These are phyloP conservation scores for Epirrhoe alternata DNA, from an alignment of 2,888 invertebrate species.

Conservation along the genomic window DNA sequence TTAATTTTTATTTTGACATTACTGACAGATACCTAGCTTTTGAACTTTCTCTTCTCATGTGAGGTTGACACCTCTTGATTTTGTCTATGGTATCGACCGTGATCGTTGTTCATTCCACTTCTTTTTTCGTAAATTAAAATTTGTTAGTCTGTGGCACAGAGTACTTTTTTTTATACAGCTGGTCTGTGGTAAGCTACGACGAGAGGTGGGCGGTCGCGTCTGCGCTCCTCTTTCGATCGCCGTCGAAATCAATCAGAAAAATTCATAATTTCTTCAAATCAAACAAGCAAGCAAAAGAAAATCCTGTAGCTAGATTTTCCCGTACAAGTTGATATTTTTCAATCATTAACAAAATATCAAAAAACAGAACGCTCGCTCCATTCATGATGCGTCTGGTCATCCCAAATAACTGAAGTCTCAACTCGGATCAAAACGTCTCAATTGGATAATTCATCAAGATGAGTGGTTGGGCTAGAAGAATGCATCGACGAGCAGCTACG, in stretches of 20 bases:
- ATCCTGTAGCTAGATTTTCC: not conserved
- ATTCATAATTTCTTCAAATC: constrained; percentile 12
- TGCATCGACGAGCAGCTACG: constrained; percentile 96
- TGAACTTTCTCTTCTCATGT: too few species aligned
- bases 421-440: constrained; percentile 37
- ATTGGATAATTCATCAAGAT: constrained; percentile 76
- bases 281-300: constrained; percentile 25
- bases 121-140: too few species aligned
- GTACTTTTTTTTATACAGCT: too few species aligned
- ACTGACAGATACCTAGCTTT: too few species aligned
- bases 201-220: constrained; percentile 38
- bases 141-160: too few species aligned
- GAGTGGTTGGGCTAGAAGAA: constrained; percentile 96
- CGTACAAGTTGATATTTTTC: not conserved
- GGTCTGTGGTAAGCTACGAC: constrained; percentile 39
- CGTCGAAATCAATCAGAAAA: constrained; percentile 31
- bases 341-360: not conserved
- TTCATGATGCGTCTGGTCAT: constrained; percentile 47
- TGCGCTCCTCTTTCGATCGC: constrained; percentile 28
- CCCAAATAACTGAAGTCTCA: constrained; percentile 40
- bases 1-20: too few species aligned
- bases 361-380: constrained; percentile 21
- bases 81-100: not conserved
- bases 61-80: not conserved
- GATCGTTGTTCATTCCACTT: too few species aligned